Evolutionary conservation across 2,888 invertebrate genomes (phyloP), one percentile per base, ranked within the genome.

Genomic region (Oscheius myriophilus): DNA sequence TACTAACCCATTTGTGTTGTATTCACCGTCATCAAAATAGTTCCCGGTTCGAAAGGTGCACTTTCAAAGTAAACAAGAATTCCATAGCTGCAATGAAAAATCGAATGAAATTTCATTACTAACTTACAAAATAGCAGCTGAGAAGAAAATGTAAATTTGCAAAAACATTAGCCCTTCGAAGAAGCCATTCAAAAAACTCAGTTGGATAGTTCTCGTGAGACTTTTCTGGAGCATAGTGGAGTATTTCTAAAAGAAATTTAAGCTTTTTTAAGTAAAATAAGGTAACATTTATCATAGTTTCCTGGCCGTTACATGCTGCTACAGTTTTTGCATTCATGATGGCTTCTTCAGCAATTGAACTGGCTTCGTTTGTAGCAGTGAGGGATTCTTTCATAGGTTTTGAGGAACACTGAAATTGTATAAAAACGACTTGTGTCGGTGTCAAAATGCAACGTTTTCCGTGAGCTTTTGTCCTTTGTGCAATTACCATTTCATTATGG

Each of bases 301-400:
- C 39, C 51, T 80, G 78, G 14, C 75, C 79, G 57, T 80, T 80
- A 39, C 74, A 78, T 2, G 76, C 71, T 21, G 78, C 78, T 21
- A 80, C 75, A 21, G 79, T 80, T 63, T 74, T 59, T 16, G 76
- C 74, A 52, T 78, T 73, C 55, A 76, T 66, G 42, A 76, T 70
- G n/a, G 72, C 67, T 65, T 78, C 78, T 66, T 78, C 78, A 18
- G 75, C 69, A 1, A 73, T 69, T n/a, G 73, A 59, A 51, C 72
- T 71, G 14, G 74, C 72, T 57, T 73, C 69, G 1, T 69, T 59
- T 16, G 68, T 70, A 1, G 70, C 53, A 2, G 55, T 16, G 70
- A 77, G 66, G 7, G 74, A 51, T 11, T 69, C 62, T n/a, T 67
- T 63, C 57, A 67, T 73, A 0, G 67, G 62, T 14, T 45, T 49